A percentile compares a stretch with the other conserved stretches of the same genome.
These are phyloP conservation scores for Hybos culiciformis DNA, from an alignment of 2,888 invertebrate genomes.

Conservation along the genomic window DNA sequence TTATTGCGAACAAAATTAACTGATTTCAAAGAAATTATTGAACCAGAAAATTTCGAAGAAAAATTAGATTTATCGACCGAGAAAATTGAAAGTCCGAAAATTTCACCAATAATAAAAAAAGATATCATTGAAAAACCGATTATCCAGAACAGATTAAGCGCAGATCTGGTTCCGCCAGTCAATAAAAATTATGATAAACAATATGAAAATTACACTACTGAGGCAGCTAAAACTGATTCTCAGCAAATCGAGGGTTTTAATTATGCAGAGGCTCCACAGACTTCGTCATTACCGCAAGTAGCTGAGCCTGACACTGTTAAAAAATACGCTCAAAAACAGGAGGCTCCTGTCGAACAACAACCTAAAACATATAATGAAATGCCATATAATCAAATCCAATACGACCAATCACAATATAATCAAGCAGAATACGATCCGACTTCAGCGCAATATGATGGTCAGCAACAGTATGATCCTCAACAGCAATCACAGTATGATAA, in stretches of 20 bases:
- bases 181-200: slow-evolving; percentile 20
- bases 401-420: slow-evolving; percentile 6
- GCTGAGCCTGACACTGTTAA: slow-evolving; percentile 10
- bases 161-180: background rate
- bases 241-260: background rate
- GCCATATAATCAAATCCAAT: slow-evolving; percentile 3
- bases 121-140: background rate
- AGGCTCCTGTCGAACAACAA: slow-evolving; percentile 12
- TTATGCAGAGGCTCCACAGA: slow-evolving; percentile 9
- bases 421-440: slow-evolving; percentile 1
- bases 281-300: slow-evolving; percentile 12
- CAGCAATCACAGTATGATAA: background rate
- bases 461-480: background rate
- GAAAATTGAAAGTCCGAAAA: slow-evolving; percentile 4
- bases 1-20: slow-evolving; percentile 10
- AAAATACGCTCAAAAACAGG: slow-evolving; percentile 16
- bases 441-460: background rate
- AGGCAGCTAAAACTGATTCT: background rate
- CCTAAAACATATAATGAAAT: slow-evolving; percentile 11
- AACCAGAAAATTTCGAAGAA: slow-evolving; percentile 1
- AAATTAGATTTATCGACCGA: slow-evolving; percentile 7
- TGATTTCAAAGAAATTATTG: background rate
- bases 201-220: background rate
- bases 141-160: background rate
- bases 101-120: no score